Evolutionary conservation across 2,113 vertebrate species (phyloP).

Genomic region (Eira barbara): DNA sequence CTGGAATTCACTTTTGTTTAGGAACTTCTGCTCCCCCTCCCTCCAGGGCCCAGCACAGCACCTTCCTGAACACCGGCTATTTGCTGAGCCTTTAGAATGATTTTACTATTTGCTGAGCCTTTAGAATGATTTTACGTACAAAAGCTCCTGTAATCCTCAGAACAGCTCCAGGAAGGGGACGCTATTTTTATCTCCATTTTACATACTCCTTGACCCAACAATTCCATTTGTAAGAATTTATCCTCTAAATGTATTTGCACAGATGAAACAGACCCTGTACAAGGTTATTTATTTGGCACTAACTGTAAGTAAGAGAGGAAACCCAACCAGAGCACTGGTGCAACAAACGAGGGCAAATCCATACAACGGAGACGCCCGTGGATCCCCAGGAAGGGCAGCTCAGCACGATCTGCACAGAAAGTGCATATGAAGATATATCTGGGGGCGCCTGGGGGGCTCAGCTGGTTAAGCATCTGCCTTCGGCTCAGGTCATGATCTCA

Average conservation of each 20-base stretch:
- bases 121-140: neutral
- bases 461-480: no score
- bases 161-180: neutral
- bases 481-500: no score
- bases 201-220: neutral
- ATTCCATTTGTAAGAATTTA: neutral
- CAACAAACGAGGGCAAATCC: no score
- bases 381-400: neutral
- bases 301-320: neutral
- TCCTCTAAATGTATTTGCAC: neutral
- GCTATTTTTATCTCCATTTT: neutral
- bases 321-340: neutral
- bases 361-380: fast-evolving
- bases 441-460: no score
- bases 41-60: no score
- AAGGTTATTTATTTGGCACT: neutral
- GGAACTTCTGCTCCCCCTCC: neutral
- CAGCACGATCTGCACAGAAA: no score
- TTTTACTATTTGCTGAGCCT: neutral
- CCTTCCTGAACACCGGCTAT: neutral
- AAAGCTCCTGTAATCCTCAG: neutral
- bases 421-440: neutral
- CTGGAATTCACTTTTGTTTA: neutral
- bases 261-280: neutral
- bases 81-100: neutral